Evolutionary conservation across 2,797 vertebrate genomes (phyloP).

Genomic region (Lutjanus argentimaculatus): DNA sequence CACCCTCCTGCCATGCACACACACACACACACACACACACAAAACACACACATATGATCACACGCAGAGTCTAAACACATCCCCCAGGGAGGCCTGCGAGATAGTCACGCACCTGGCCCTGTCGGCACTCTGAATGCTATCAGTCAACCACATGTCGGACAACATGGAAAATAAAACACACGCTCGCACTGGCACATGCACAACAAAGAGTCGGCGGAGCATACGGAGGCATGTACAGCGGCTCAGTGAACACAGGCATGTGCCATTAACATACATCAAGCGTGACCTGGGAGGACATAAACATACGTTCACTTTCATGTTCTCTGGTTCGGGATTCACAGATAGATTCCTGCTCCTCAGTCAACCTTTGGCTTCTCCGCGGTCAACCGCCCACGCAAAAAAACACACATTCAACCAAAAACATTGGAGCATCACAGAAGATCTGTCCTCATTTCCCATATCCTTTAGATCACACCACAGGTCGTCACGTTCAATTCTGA

Average conservation of each 20-base stretch:
- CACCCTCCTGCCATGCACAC: constrained; percentile 21
- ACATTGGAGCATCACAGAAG: constrained; percentile 35
- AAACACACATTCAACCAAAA: constrained; percentile 25
- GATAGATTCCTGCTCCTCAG: constrained; percentile 75
- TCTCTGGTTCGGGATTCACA: constrained; percentile 31
- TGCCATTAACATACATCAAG: constrained; percentile 56
- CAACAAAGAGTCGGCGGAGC: constrained; percentile 33
- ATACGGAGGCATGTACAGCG: constrained; percentile 34
- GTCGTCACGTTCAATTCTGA: neutral
- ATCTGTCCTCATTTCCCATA: neutral
- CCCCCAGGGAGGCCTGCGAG: constrained; percentile 48
- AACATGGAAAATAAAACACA: constrained; percentile 76
- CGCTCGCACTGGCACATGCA: constrained; percentile 24
- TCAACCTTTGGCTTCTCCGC: constrained; percentile 73
- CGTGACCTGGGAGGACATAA: constrained; percentile 40
- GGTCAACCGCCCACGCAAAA: constrained; percentile 49
- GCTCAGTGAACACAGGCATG: constrained; percentile 54
- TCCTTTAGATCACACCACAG: neutral
- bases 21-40: constrained; percentile 28
- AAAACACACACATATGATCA: constrained; percentile 4
- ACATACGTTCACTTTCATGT: constrained; percentile 48
- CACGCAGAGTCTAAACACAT: constrained; percentile 35
- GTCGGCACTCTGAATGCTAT: constrained; percentile 73
- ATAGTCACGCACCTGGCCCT: constrained; percentile 81
- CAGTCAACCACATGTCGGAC: constrained; percentile 74